These are phyloP conservation scores for Drosophila asahinai DNA, from an alignment of 1,140 invertebrate species.

Conservation along the genomic window DNA sequence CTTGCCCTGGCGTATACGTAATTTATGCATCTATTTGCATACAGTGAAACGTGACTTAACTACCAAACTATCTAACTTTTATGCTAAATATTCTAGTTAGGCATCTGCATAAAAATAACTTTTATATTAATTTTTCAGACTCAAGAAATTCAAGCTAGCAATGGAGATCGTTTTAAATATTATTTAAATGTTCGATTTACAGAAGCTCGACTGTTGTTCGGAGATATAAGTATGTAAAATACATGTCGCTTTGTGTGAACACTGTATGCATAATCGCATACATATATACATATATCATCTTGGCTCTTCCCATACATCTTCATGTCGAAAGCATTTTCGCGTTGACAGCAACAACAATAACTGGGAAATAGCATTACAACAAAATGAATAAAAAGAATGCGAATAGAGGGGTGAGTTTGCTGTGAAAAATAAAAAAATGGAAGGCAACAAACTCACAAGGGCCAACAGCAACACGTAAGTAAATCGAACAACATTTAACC, in stretches of 20 bases:
- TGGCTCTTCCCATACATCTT: constrained; percentile 58
- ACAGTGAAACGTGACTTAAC: constrained; percentile 11
- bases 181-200: too few relatives aligned
- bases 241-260: constrained; percentile 2
- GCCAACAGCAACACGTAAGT: constrained; percentile 23
- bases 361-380: constrained; percentile 64
- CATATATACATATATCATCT: constrained; percentile 34
- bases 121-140: not conserved
- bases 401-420: not conserved
- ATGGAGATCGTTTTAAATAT: too few relatives aligned
- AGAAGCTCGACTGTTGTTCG: constrained; percentile 20
- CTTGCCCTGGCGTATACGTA: constrained; percentile 69
- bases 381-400: constrained; percentile 8
- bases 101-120: not conserved
- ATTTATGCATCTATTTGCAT: constrained; percentile 61
- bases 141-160: not conserved
- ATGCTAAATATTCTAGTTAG: not conserved
- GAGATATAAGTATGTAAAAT: constrained; percentile 14
- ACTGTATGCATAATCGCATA: constrained; percentile 30
- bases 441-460: constrained; percentile 6
- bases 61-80: not conserved
- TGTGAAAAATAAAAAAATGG: not conserved
- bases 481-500: constrained; percentile 5
- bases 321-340: constrained; percentile 58
- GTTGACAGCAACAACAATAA: constrained; percentile 52